Evolutionary conservation across 2,888 invertebrate genomes (phyloP), one percentile per base, ranked within the genome.

Genomic region (Acronicta alni): DNA sequence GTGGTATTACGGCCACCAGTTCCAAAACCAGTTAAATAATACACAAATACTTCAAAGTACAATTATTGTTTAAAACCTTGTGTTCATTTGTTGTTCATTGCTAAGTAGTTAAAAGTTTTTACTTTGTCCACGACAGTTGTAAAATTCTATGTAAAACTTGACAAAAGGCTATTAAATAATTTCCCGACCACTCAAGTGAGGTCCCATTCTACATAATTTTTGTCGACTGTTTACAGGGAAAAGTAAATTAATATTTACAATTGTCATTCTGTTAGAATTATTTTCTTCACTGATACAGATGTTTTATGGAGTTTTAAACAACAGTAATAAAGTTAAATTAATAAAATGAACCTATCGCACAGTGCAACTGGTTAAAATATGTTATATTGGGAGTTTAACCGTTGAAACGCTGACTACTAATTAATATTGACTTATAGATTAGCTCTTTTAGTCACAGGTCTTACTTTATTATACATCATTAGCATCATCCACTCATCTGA

Each of bases 91-190:
- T 67, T 53, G 55, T 56, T 57, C 30, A 52, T 41, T 43, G 44
- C 53, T 58, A 64, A 59, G 58, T 73, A 69, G 66, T 73, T 67
- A 67, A 60, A 69, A 73, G 47, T 73, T 67, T n/a, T 35, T 44
- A 49, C 46, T 56, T 69, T 52, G 60, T 63, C 51, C 38, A 35
- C 45, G 54, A 58, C 63, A 61, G 41, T 70, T 61, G 58, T 59
- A 57, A 61, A 61, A 59, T 54, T 57, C 37, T 48, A 52, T 47
- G 46, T 72, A 23, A 47, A 68, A 54, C 49, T 70, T 64, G 54
- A 67, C 54, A 70, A 66, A 73, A 73, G 62, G 51, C 57, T 66
- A 69, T 63, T 63, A 63, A 63, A 61, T 66, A 56, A 67, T 73
- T 73, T 67, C 47, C 49, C 43, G 58, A 61, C 62, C 59, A 72